Evolutionary conservation across 2,888 invertebrate species (phyloP), one percentile per base, ranked within the genome.

Genomic region (Xestia sexstrigata): DNA sequence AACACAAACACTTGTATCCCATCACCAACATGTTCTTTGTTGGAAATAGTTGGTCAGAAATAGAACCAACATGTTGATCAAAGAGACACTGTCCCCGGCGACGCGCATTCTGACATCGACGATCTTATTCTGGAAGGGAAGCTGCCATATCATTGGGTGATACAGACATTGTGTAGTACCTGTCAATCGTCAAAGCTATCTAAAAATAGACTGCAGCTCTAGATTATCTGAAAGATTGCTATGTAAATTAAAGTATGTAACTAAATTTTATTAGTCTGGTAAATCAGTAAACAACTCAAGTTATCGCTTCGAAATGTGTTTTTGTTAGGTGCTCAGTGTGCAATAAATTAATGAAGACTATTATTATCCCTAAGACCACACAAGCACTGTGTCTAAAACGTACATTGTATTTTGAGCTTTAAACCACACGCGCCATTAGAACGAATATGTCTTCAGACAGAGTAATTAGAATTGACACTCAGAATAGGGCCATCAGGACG

Each of bases 1-100:
- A 78, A 87, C 80, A 86, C 74, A 82, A 84, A 86, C 78, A 79
- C 71, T 60, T 79, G 78, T 86, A 74, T 67, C 78, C 45, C 68
- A 74, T 71, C 69, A 60, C 55, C n/a, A 74, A 78, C 72, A 74
- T 47, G 65, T 58, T 62, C 79, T 74, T 83, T 83, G 84, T 82
- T 77, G 66, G 70, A 72, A 72, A 76, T 82, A 73, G 85, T 77
- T 76, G 70, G 47, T 60, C 83, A 52, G 42, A 45, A 84, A 84
- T 84, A 84, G 86, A 67, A 70, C 20, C 42, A 49, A 70, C 78
- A 72, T 70, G 79, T 74, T 86, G 84, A 84, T 83, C 84, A 86
- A 84, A 84, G 86, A 62, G 49, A 17, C 30, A 42, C 49, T 26
- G 58, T 45, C 49, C 45, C 23, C 62, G 68, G 82, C 42, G 63